Evolutionary conservation across 2,888 invertebrate species (phyloP), one percentile per base, ranked within the genome.

Genomic region (Strigamia crassipes): DNA sequence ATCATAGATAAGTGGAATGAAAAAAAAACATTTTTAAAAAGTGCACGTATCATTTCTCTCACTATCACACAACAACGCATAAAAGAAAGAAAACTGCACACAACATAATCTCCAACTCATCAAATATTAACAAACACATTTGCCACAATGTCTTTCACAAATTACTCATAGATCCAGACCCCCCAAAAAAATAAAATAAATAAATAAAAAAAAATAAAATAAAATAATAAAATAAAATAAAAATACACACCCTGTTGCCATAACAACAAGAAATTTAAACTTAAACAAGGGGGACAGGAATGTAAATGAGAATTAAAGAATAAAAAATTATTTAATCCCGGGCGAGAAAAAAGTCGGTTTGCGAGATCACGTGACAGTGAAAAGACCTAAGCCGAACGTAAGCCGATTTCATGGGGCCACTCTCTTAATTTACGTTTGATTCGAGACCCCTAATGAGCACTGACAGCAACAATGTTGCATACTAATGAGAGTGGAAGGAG

Each of bases 51-150:
- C 31, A 27, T 73, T n/a, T 73, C 31, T 31, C 73, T 12, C 73
- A 73, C 27, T 31, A 31, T n/a, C 73, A 31, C 51, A 73, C 73
- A 73, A 73, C 31, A 73, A 73, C 27, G 31, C 27, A 73, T 23
- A 21, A 21, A n/a, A 66, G 12, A 21, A 31, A 27, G 73, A 73
- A 73, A 66, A 66, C 21, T 23, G 61, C 21, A 73, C 73, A 73
- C 73, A 73, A 31, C 73, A 73, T 73, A 73, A 73, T 73, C 66
- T 27, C 73, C 31, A 73, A 31, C 73, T 73, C 73, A 73, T 73
- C 73, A 73, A 73, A 73, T 73, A 73, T 73, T 73, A 73, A 73
- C 73, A 31, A 73, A 73, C 73, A 73, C 73, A 73, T 73, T 73
- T 73, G 31, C 73, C 73, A 73, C 73, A 73, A 13, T 73, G n/a